Conservation (phyloP, 1,140 invertebrate species). For the Drosophila parvula region DNA sequence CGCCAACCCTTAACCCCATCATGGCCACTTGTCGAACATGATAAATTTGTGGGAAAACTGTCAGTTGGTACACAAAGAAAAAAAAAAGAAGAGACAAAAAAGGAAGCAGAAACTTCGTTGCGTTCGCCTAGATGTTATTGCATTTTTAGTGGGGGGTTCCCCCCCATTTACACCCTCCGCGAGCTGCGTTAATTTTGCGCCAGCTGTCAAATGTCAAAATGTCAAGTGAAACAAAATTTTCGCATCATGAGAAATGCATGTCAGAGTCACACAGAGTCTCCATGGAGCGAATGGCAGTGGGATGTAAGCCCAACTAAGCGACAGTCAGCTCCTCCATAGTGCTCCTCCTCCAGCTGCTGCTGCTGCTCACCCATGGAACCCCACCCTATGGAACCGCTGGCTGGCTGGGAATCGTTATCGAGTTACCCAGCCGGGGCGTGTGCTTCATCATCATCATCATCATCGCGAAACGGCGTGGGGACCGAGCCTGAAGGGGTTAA, state of each 20-base stretch:
- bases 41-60: conserved; percentile 70
- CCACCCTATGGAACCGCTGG: conserved; percentile 30
- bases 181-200: conserved; percentile 72
- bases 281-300: conserved; percentile 26
- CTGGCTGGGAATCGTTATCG: conserved; percentile 70
- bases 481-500: neutral
- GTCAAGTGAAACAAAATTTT: conserved; percentile 78
- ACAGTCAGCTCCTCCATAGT: conserved; percentile 16
- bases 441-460: conserved; percentile 31
- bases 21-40: conserved; percentile 71
- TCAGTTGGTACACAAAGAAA: conserved; percentile 37
- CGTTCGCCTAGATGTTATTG: conserved; percentile 51
- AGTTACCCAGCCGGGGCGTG: conserved; percentile 44
- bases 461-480: conserved; percentile 3
- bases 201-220: conserved; percentile 80
- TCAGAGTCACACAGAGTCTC: conserved; percentile 48
- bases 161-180: neutral
- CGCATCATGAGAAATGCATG: conserved; percentile 78
- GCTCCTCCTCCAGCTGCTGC: no score
- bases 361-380: neutral
- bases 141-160: conserved; percentile 52
- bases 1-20: conserved; percentile 13
- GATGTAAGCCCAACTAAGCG: conserved; percentile 51
- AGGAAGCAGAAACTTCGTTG: conserved; percentile 2
- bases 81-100: neutral